phyloP scores from a whole-genome alignment of 2,797 vertebrate genomes.

The Tolypeutes matacus region DNA sequence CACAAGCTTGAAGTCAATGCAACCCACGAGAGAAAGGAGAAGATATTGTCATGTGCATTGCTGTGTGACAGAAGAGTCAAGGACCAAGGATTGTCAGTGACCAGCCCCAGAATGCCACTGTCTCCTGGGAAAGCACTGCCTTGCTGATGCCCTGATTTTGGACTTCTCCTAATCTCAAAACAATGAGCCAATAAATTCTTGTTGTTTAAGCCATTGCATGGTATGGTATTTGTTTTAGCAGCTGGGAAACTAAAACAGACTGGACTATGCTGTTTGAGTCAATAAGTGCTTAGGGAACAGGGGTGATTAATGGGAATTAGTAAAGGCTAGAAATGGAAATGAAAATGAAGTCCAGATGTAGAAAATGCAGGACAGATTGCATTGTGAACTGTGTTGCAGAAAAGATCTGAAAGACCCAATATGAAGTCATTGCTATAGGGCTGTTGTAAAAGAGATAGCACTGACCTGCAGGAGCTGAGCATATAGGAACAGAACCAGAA shows the following conservation, averaged over 20 bases:
- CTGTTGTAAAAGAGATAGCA: background rate
- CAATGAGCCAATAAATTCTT: too few relatives aligned
- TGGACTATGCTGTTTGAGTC: background rate
- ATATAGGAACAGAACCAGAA: background rate
- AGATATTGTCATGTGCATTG: too few relatives aligned
- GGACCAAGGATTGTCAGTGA: too few relatives aligned
- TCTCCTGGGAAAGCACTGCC: too few relatives aligned
- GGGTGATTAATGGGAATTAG: background rate
- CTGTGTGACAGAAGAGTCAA: too few relatives aligned
- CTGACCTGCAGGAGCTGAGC: background rate
- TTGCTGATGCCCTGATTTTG: too few relatives aligned
- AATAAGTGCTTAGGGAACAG: background rate
- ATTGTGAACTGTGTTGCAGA: background rate
- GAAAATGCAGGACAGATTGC: background rate
- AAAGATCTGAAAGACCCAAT: background rate
- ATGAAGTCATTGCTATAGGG: background rate
- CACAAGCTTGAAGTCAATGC: too few relatives aligned
- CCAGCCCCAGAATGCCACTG: too few relatives aligned
- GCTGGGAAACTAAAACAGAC: background rate
- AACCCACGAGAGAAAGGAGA: too few relatives aligned
- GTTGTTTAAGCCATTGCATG: too few relatives aligned
- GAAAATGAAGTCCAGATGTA: background rate
- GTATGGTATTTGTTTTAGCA: too few relatives aligned
- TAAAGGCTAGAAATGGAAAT: constrained; percentile 43
- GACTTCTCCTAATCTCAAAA: too few relatives aligned